Conservation (phyloP, 2,797 vertebrate genomes). For the Oryzias sinensis region DNA sequence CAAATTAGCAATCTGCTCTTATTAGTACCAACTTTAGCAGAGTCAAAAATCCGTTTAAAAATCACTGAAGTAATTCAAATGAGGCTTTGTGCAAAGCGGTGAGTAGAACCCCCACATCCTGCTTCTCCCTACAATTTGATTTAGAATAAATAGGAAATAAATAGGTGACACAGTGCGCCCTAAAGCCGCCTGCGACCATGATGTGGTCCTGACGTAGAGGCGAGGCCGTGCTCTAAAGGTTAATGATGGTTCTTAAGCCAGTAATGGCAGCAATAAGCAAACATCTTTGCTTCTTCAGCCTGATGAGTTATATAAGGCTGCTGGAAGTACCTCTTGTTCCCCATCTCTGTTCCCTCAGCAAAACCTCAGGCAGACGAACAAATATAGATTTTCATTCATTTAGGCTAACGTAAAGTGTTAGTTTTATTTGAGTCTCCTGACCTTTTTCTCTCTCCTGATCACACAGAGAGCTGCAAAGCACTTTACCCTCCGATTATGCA, state of each 20-base stretch:
- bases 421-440: conserved; percentile 17
- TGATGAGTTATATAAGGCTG: conserved; percentile 57
- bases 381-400: not conserved
- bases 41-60: no score
- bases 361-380: conserved; percentile 1
- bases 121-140: conserved; percentile 21
- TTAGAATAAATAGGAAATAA: not conserved
- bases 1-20: no score
- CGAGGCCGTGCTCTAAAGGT: conserved; percentile 62
- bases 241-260: conserved; percentile 58
- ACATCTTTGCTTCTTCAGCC: conserved; percentile 52
- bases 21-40: no score
- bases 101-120: no score
- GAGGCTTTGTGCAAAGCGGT: no score
- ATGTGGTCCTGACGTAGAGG: conserved; percentile 46
- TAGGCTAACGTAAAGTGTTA: not conserved
- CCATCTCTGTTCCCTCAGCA: conserved; percentile 28
- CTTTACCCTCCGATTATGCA: conserved; percentile 42
- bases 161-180: conserved; percentile 34
- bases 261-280: conserved; percentile 63
- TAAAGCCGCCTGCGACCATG: conserved; percentile 17
- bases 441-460: conserved; percentile 21
- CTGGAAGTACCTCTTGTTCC: conserved; percentile 54
- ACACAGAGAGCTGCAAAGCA: conserved; percentile 16
- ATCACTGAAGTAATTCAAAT: no score